Conservation (phyloP, 2,797 vertebrate genomes). For the Malurus leucopterus region DNA sequence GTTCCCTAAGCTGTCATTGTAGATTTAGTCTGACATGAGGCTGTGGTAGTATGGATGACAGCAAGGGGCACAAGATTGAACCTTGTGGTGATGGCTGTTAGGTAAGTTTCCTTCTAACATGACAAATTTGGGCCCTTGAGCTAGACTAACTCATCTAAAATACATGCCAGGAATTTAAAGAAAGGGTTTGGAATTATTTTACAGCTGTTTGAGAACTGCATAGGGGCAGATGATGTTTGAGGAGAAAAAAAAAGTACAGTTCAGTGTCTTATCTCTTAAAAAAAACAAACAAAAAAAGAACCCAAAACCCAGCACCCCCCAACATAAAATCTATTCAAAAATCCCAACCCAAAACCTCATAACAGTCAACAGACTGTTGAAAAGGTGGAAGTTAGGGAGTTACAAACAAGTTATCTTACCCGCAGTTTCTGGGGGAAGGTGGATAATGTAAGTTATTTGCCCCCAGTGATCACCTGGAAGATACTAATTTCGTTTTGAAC, state of each 20-base stretch:
- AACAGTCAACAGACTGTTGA: background rate
- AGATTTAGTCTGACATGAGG: background rate
- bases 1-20: background rate
- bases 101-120: background rate
- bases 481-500: background rate
- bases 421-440: background rate
- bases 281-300: no score
- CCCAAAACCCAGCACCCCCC: background rate
- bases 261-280: no score
- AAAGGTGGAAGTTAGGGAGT: background rate
- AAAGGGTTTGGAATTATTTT: background rate
- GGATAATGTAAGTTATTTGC: background rate
- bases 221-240: background rate
- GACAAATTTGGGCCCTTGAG: background rate
- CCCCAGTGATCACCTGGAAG: background rate
- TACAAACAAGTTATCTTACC: background rate
- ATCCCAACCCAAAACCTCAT: fast-evolving
- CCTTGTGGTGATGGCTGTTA: background rate
- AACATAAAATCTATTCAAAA: background rate
- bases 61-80: background rate
- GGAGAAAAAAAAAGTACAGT: background rate
- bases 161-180: background rate
- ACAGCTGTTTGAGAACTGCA: background rate
- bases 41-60: background rate
- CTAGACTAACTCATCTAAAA: background rate